Conservation (phyloP, 1,140 invertebrate species). For the Drosophila setifemur region DNA sequence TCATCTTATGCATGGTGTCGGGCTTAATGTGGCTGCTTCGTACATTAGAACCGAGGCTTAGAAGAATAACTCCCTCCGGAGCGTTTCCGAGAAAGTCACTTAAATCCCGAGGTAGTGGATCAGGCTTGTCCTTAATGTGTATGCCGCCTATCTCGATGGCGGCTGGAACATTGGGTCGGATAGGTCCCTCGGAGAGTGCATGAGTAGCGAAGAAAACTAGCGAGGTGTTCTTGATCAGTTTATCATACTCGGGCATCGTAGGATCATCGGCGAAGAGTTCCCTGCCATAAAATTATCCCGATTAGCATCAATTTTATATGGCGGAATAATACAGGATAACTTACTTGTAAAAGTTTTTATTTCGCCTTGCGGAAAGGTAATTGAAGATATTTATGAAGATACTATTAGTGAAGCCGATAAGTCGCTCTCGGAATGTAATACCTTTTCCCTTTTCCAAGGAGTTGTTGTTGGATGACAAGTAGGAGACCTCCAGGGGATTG, state of each 20-base stretch:
- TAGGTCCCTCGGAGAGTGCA: constrained; percentile 3
- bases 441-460: background rate
- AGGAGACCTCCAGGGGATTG: constrained; percentile 31
- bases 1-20: constrained; percentile 75
- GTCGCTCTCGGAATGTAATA: constrained; percentile 14
- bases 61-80: constrained; percentile 84
- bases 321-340: background rate
- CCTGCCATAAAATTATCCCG: background rate
- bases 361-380: background rate
- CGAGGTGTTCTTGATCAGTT: background rate
- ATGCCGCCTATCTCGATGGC: constrained; percentile 10
- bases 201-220: constrained; percentile 10
- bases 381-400: background rate
- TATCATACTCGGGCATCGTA: background rate
- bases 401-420: background rate
- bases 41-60: constrained; percentile 85
- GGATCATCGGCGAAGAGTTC: constrained; percentile 4
- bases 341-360: constrained; percentile 1
- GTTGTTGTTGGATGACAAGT: constrained; percentile 24
- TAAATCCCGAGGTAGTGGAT: constrained; percentile 1
- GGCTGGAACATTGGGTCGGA: constrained; percentile 1
- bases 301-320: no score
- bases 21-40: constrained; percentile 73
- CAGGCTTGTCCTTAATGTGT: constrained; percentile 9
- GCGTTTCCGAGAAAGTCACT: constrained; percentile 82